These are phyloP conservation scores for Forbesichthys papilliferus DNA, from an alignment of 2,113 vertebrate genomes.

Conservation along the genomic window DNA sequence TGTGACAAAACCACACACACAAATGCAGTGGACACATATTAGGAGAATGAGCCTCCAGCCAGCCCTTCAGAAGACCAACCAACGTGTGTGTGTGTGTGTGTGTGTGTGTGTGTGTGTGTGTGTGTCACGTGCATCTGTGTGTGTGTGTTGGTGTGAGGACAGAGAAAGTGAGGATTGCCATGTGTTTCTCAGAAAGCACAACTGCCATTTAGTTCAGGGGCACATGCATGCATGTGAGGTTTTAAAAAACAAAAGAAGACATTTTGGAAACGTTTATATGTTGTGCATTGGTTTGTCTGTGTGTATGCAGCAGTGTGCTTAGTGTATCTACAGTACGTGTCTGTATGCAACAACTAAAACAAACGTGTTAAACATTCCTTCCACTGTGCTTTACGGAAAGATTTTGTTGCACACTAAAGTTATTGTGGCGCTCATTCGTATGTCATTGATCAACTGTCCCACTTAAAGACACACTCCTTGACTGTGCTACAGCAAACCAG, in stretches of 20 bases:
- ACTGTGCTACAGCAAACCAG: too few species aligned
- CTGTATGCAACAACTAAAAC: constrained; percentile 16
- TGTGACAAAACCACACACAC: constrained; percentile 5
- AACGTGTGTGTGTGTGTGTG: constrained; percentile 11
- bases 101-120: constrained; percentile 1
- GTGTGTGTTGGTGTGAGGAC: background rate
- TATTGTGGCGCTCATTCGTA: background rate
- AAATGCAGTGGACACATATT: background rate
- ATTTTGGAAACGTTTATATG: constrained; percentile 39
- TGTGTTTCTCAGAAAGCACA: constrained; percentile 52
- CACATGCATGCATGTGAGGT: constrained; percentile 60
- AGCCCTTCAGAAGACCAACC: background rate
- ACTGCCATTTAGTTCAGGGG: constrained; percentile 56
- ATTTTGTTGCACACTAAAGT: constrained; percentile 12
- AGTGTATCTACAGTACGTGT: constrained; percentile 43
- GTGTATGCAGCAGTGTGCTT: constrained; percentile 42
- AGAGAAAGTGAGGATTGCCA: background rate
- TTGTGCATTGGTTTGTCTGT: background rate
- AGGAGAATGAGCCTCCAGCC: constrained; percentile 5
- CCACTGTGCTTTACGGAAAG: constrained; percentile 57
- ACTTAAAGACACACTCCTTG: too few species aligned
- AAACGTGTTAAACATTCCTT: constrained; percentile 24
- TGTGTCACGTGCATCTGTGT: background rate
- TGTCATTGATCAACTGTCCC: background rate
- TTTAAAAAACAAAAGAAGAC: background rate